Evolutionary conservation across 2,797 vertebrate genomes (phyloP).

Genomic region (Gymnopithys bicolor): DNA sequence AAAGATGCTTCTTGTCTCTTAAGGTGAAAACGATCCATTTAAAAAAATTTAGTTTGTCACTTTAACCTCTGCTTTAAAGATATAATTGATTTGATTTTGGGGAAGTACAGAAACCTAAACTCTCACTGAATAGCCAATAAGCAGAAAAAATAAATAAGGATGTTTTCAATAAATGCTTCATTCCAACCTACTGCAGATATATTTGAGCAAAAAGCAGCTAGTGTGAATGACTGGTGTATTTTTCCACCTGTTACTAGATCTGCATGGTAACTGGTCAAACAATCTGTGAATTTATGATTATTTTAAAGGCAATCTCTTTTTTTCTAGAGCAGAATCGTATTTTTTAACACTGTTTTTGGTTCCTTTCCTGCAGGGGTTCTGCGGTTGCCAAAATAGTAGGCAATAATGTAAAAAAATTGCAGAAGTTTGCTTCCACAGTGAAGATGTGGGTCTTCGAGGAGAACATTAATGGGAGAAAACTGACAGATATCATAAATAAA

Average conservation of each 20-base stretch:
- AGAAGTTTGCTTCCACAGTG: slow-evolving; percentile 86
- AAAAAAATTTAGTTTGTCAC: background rate
- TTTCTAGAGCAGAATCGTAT: background rate
- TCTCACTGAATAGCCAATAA: background rate
- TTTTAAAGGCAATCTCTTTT: background rate
- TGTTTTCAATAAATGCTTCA: background rate
- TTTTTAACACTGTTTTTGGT: background rate
- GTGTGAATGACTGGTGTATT: background rate
- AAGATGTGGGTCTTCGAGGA: slow-evolving; percentile 97
- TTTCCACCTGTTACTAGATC: background rate
- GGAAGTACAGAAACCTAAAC: background rate
- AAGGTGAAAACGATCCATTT: background rate
- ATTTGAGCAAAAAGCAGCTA: background rate
- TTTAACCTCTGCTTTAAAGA: background rate
- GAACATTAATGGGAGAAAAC: slow-evolving; percentile 85
- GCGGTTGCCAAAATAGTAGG: slow-evolving; percentile 91
- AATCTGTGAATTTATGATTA: background rate
- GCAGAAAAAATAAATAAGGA: background rate
- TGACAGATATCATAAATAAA: slow-evolving; percentile 91
- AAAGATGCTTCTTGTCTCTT: background rate
- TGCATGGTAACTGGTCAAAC: background rate
- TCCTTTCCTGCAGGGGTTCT: slow-evolving; percentile 84
- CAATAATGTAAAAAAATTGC: slow-evolving; percentile 82
- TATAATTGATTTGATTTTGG: background rate
- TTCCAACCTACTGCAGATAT: background rate